Percentiles rank a stretch among this genome's conserved stretches.
phyloP scores from a whole-genome alignment of 2,888 invertebrate genomes.

The Arrhopalites spinosus region DNA sequence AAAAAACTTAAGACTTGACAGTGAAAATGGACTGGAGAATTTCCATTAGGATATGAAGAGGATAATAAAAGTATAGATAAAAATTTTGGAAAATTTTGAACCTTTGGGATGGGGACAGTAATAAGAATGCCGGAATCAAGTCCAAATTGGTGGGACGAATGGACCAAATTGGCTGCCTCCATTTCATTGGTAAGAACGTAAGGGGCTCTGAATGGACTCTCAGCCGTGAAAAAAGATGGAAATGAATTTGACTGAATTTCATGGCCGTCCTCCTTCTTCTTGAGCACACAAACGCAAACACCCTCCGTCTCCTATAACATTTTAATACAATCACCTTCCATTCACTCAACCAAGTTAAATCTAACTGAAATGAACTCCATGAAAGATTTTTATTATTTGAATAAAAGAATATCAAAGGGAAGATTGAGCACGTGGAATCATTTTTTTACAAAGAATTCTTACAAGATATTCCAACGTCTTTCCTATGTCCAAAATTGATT shows the following conservation, averaged over 20 bases:
- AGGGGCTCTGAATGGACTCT: conserved; percentile 75
- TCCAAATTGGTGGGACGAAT: conserved; percentile 63
- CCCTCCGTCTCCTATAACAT: conserved; percentile 53
- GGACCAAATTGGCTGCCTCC: conserved; percentile 77
- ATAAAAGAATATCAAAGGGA: not conserved
- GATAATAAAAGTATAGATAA: not conserved
- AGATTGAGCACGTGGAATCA: not conserved
- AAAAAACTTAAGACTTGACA: too few species aligned
- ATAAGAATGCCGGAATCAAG: conserved; percentile 78
- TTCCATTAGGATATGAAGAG: not conserved
- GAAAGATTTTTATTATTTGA: too few species aligned
- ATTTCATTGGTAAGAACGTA: conserved; percentile 68
- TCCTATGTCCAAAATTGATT: conserved; percentile 94
- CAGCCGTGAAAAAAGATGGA: conserved; percentile 89
- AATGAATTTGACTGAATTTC: conserved; percentile 65
- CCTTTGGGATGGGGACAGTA: conserved; percentile 86
- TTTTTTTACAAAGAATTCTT: too few species aligned
- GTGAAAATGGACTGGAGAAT: not conserved
- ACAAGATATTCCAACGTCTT: conserved; percentile 93
- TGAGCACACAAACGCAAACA: conserved; percentile 53
- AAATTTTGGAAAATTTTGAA: conserved; percentile 56
- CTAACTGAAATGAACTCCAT: too few species aligned
- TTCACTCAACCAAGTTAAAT: too few species aligned
- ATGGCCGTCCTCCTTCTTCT: conserved; percentile 17
- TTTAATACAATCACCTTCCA: too few species aligned